Percentiles rank a stretch among this genome's conserved stretches.
These are phyloP conservation scores for Tragulus kanchil DNA, from an alignment of 2,113 vertebrate genomes.

Conservation along the genomic window DNA sequence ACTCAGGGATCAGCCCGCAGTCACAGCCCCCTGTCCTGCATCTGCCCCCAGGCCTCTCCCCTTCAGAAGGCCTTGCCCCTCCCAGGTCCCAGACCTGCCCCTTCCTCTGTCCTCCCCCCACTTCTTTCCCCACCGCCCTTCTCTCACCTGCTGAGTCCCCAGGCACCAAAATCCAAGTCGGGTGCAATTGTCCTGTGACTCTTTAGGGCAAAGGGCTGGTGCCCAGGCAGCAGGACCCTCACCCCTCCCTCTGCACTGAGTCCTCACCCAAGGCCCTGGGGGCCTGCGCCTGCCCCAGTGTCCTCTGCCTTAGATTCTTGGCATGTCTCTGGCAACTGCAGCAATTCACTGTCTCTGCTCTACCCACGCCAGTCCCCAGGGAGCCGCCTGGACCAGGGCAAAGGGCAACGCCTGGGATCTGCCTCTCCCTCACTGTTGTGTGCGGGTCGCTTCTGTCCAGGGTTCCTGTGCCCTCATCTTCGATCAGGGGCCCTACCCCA, in stretches of 20 bases:
- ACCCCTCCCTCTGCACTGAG: constrained; percentile 52
- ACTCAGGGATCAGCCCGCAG: background rate
- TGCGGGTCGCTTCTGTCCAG: background rate
- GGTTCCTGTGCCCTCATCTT: background rate
- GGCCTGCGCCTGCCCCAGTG: constrained; percentile 58
- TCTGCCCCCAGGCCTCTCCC: background rate
- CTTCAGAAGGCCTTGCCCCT: background rate
- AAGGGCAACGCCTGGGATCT: constrained; percentile 6
- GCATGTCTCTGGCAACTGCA: constrained; percentile 31
- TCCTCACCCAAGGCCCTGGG: background rate
- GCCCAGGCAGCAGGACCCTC: background rate
- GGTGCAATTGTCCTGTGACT: background rate
- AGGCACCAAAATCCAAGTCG: background rate
- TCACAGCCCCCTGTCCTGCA: background rate
- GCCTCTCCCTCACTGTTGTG: background rate
- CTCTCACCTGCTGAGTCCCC: background rate
- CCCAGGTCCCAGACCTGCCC: background rate
- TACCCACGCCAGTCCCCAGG: background rate
- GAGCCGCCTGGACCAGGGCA: background rate
- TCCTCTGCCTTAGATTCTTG: constrained; percentile 65
- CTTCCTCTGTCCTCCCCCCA: background rate
- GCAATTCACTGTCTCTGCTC: background rate
- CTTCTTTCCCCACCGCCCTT: background rate
- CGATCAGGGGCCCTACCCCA: background rate
- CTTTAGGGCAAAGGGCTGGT: constrained; percentile 35